A percentile compares a stretch with the other conserved stretches of the same genome.
phyloP scores from a whole-genome alignment of 2,888 invertebrate genomes.

The Tuberolachnus salignus region DNA sequence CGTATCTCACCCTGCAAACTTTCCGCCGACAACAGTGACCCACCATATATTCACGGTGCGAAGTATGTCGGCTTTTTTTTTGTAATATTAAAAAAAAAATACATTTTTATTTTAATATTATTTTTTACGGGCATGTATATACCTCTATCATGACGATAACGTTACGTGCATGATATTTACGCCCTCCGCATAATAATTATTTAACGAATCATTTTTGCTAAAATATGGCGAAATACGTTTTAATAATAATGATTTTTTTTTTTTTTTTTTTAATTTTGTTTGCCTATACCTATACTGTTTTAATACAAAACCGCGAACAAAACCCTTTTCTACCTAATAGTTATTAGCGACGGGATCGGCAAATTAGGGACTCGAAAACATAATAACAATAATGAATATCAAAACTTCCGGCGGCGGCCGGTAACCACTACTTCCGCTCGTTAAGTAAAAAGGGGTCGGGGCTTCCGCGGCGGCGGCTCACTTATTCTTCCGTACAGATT shows the following conservation, averaged over 20 bases:
- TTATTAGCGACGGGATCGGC: conserved; percentile 36
- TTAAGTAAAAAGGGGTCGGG: conserved; percentile 43
- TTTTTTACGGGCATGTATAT: no score
- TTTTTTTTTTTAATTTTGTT: no score
- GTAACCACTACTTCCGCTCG: conserved; percentile 55
- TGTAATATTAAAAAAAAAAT: no score
- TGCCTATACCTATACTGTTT: background rate
- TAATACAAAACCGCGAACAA: background rate
- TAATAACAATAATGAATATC: conserved; percentile 56
- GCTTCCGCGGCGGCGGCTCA: no score
- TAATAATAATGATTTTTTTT: conserved; percentile 12
- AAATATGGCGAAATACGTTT: background rate
- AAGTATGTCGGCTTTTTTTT: no score
- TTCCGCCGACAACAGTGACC: no score
- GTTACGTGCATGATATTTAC: no score
- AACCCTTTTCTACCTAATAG: conserved; percentile 30
- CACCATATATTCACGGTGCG: no score
- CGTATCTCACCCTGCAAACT: no score
- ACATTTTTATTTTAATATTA: no score
- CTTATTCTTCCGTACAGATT: conserved; percentile 52
- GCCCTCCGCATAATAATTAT: no score
- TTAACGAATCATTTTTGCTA: background rate
- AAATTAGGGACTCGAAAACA: conserved; percentile 47
- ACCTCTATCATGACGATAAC: no score
- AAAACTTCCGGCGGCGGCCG: conserved; percentile 47